A percentile compares a stretch with the other conserved stretches of the same genome.
phyloP scores from a whole-genome alignment of 1,140 invertebrate genomes.

The Apis florea region DNA sequence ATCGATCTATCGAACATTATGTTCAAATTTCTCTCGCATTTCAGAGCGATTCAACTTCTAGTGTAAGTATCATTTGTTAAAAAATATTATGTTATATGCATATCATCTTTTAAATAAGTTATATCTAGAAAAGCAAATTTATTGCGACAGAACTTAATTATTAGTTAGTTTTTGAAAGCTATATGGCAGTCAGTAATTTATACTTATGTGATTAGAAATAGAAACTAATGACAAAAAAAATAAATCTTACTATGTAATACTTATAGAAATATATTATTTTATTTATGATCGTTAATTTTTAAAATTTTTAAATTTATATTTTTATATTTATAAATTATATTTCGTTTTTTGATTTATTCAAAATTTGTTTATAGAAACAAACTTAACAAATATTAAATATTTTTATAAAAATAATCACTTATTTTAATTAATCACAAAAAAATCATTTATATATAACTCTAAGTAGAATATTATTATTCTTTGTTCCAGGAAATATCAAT shows the following conservation, averaged over 20 bases:
- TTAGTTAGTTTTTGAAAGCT: background rate
- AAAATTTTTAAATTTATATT: no score
- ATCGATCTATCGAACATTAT: background rate
- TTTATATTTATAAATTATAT: no score
- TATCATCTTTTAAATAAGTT: background rate
- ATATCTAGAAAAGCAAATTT: constrained; percentile 1
- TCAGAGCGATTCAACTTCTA: background rate
- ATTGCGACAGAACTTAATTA: background rate
- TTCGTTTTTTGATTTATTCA: no score
- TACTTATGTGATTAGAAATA: background rate
- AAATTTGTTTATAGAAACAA: background rate
- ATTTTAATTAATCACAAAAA: no score
- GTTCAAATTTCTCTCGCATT: background rate
- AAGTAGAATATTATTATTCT: constrained; percentile 46
- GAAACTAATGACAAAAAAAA: background rate
- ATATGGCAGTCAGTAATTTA: constrained; percentile 21
- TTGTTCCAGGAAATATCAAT: constrained; percentile 50
- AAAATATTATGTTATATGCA: background rate
- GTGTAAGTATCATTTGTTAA: background rate
- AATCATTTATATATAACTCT: constrained; percentile 33
- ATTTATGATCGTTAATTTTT: no score
- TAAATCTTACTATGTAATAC: background rate
- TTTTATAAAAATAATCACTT: background rate
- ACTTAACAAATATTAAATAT: background rate
- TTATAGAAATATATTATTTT: no score